Evolutionary conservation across 2,888 invertebrate genomes (phyloP), one percentile per base, ranked within the genome.

Genomic region (Octonoba sinensis): DNA sequence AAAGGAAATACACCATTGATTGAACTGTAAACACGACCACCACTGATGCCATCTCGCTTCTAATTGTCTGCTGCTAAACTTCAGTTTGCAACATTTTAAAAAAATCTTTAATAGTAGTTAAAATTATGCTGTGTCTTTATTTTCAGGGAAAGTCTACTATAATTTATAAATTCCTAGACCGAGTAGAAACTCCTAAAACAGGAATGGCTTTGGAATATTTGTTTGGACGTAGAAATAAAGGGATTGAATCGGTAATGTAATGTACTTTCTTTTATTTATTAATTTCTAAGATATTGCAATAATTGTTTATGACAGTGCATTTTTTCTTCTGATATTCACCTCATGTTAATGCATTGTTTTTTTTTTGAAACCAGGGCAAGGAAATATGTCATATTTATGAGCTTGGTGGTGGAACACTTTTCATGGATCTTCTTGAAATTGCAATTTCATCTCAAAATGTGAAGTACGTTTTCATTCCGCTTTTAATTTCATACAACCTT

Each of bases 311-410:
- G 8, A 8, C 11, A 36, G 11, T 36, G 11, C 36, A 36, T 36
- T 36, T 27, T 27, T 6, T 11, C 1, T 36, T 36, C 36, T 36
- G 0, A 36, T 8, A 8, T 54, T 18, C 24, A 18, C 44, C 20
- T 22, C n/a, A n/a, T 54, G 15, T 3, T 54, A 54, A 54, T 54
- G n/a, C n/a, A n/a, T 59, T 24, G 36, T 60, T 51, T 79, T 70
- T 70, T 54, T 57, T 65, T 60, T 22, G n/a, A n/a, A 51, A 16
- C 64, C 83, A 92, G 92, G 89, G 90, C 15, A 92, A 92, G 88
- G 92, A 92, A 87, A 90, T 92, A 60, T 92, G 94, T 79, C 95
- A 96, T 87, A 91, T 96, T 51, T 97, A 96, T 96, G 97, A 97
- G 89, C 88, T 93, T 16, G 93, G 92, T 54, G 91, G 92, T 54